Evolutionary conservation across 2,888 invertebrate genomes (phyloP).

Genomic region (Actias luna): DNA sequence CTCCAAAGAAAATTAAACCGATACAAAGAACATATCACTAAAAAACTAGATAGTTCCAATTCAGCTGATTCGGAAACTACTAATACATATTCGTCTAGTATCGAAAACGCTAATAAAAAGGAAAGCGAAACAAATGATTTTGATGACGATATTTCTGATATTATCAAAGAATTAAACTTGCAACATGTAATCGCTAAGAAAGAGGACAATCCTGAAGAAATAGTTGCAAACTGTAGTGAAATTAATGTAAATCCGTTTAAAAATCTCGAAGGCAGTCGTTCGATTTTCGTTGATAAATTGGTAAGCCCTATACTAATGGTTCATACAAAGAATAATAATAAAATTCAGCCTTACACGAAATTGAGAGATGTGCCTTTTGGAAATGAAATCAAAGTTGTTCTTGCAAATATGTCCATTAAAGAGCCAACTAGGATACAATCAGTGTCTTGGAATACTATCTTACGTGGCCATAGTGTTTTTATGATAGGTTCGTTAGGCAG

Average conservation of each 20-base stretch:
- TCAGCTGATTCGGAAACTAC: conserved; percentile 2
- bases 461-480: conserved; percentile 84
- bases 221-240: not conserved
- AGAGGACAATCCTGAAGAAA: not conserved
- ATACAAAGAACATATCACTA: not conserved
- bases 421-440: conserved; percentile 83
- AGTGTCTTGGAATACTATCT: conserved; percentile 86
- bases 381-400: conserved; percentile 45
- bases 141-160: conserved; percentile 41
- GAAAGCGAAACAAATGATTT: conserved; percentile 6
- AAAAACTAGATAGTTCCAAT: not conserved
- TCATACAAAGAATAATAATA: conserved; percentile 60
- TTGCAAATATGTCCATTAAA: conserved; percentile 56
- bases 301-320: conserved; percentile 66
- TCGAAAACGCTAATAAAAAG: conserved; percentile 9
- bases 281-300: conserved; percentile 69
- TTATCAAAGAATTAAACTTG: conserved; percentile 40
- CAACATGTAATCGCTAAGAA: conserved; percentile 27
- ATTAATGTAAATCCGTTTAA: conserved; percentile 63
- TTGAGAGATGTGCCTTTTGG: conserved; percentile 61
- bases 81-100: not conserved
- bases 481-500: conserved; percentile 82
- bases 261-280: conserved; percentile 57
- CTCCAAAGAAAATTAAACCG: conserved; percentile 4
- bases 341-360: conserved; percentile 49